Evolutionary conservation across 2,113 vertebrate genomes (phyloP), one percentile per base, ranked within the genome.

Genomic region (Scartelaos histophorus): DNA sequence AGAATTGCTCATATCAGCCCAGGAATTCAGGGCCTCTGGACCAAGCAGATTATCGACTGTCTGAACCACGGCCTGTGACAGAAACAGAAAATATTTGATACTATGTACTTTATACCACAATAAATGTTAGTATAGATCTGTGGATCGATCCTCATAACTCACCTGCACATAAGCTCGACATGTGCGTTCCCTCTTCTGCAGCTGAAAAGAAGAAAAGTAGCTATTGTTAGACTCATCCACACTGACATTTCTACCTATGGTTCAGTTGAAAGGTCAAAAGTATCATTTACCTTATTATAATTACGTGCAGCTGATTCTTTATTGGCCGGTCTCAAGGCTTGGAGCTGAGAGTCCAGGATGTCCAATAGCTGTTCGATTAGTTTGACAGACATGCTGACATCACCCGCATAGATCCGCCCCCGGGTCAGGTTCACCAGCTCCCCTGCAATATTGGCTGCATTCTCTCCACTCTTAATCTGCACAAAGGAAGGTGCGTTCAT

Each of bases 401-500:
- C 97, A 0, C 97, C 97, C 0, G 97, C 97, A 1, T 97, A 97
- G 88, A 98, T 95, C 67, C 94, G 94, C 51, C 95, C 97, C 9
- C 95, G 92, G 0, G 97, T 98, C 85, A 96, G 94, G 74, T 96
- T 95, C 69, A 96, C 96, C 78, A 98, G 86, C 86, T 98, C 96
- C 0, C 94, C 94, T 0, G 96, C 97, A 3, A 98, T 96, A 87
- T 96, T 96, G 49, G 96, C 97, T 0, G 96, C 96, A 0, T 98
- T 98, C 93, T 98, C 96, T 2, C 97, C 97, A 1, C 96, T 98
- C 88, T 97, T 97, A 79, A 98, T 98, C 97, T 98, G 82, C 0
- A 82, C 45, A 49, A 29, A 82, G 66, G 70, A 2, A 17, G 71
- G 67, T 49, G 77, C 53, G 79, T 84, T 82, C 82, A 75, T 86